A percentile compares a stretch with the other conserved stretches of the same genome.
Evolutionary conservation across 2,113 vertebrate genomes (phyloP).

Genomic region (Manacus vitellinus): DNA sequence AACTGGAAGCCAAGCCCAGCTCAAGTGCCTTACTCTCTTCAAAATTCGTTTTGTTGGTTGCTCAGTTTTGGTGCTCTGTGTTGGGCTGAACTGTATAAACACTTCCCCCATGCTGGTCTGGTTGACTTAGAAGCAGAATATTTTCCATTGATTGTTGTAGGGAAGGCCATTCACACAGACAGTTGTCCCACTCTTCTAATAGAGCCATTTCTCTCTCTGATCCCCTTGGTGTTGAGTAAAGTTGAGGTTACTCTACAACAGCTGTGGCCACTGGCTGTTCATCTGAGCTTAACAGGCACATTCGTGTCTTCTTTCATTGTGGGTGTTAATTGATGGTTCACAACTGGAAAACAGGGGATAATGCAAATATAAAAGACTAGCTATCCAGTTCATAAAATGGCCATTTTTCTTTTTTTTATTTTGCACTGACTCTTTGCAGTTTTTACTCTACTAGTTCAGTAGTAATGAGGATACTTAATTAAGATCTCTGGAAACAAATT

Average conservation of each 20-base stretch:
- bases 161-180: not conserved
- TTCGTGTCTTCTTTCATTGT: not conserved
- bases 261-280: not conserved
- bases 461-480: not conserved
- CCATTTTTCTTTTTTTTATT: not conserved
- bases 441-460: not conserved
- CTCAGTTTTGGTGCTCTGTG: not conserved
- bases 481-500: not conserved
- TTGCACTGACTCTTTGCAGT: not conserved
- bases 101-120: not conserved
- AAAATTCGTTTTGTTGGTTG: rapidly evolving
- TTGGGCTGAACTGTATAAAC: not conserved
- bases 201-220: not conserved
- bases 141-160: not conserved
- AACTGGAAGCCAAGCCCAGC: not conserved
- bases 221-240: not conserved
- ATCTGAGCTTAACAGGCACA: not conserved
- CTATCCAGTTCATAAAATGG: not conserved
- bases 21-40: not conserved
- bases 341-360: not conserved
- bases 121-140: not conserved
- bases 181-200: not conserved
- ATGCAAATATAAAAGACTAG: not conserved
- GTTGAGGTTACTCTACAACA: not conserved
- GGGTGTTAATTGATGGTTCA: not conserved